Conservation (phyloP, 2,888 invertebrate species). For the Homarus gammarus region DNA sequence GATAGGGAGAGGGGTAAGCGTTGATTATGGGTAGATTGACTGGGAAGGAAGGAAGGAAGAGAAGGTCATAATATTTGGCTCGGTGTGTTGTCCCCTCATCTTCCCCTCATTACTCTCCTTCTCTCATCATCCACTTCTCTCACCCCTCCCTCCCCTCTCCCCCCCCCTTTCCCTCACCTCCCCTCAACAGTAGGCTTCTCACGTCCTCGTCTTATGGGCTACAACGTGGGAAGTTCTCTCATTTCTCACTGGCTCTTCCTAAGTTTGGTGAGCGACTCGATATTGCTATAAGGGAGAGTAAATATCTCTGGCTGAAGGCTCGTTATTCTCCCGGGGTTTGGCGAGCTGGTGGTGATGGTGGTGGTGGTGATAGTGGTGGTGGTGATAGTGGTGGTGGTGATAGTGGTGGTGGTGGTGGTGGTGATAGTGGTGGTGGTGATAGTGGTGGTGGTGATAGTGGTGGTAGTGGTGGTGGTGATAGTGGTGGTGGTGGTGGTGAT, state of each 20-base stretch:
- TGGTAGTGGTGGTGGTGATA: too few species aligned
- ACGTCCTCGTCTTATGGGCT: conserved; percentile 55
- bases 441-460: neutral
- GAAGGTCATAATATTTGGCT: too few species aligned
- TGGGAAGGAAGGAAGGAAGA: too few species aligned
- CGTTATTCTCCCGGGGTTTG: neutral
- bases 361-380: neutral
- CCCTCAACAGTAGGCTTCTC: conserved; percentile 29
- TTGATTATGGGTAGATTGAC: too few species aligned
- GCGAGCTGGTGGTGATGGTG: neutral
- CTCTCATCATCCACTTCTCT: neutral
- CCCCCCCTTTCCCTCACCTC: neutral
- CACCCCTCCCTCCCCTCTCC: neutral
- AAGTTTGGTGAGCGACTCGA: conserved; percentile 49
- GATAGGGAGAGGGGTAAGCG: too few species aligned
- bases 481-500: too few species aligned
- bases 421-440: neutral
- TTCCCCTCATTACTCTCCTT: neutral
- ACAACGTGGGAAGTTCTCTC: conserved; percentile 52
- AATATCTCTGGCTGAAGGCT: conserved; percentile 31
- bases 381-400: conserved; percentile 3
- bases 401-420: neutral
- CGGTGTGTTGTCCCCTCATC: too few species aligned
- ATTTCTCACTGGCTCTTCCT: conserved; percentile 60
- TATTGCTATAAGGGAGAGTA: conserved; percentile 49